Percentiles rank a stretch among this genome's conserved stretches.
Conservation (phyloP, 2,113 vertebrate genomes). For the Athene noctua region DNA sequence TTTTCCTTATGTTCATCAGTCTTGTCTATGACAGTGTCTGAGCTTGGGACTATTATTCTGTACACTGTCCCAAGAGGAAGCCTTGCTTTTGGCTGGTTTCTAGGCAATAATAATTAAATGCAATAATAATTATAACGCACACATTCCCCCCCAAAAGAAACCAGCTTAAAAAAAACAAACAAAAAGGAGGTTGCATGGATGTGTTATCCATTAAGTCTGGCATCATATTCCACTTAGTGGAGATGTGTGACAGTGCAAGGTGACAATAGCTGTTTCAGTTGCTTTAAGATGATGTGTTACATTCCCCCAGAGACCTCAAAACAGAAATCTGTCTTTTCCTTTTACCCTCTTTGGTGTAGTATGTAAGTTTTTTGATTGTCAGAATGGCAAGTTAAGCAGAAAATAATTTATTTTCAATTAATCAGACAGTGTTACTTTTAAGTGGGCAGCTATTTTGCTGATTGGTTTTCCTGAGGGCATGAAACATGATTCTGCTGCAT, state of each 20-base stretch:
- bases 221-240: background rate
- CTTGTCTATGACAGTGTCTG: background rate
- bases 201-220: background rate
- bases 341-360: background rate
- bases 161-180: background rate
- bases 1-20: background rate
- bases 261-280: background rate
- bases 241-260: background rate
- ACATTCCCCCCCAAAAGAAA: background rate
- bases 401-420: constrained; percentile 53
- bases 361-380: background rate
- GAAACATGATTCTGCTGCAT: background rate
- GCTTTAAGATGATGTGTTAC: background rate
- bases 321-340: background rate
- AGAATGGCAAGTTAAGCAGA: constrained; percentile 13
- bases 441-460: constrained; percentile 29
- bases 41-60: background rate
- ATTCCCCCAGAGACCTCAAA: background rate
- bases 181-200: background rate
- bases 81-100: background rate
- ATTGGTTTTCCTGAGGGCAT: constrained; percentile 11
- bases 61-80: background rate
- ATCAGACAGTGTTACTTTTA: constrained; percentile 13
- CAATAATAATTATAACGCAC: background rate
- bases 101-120: background rate